Conservation (phyloP, 2,888 invertebrate species). For the Perizoma affinitatum region DNA sequence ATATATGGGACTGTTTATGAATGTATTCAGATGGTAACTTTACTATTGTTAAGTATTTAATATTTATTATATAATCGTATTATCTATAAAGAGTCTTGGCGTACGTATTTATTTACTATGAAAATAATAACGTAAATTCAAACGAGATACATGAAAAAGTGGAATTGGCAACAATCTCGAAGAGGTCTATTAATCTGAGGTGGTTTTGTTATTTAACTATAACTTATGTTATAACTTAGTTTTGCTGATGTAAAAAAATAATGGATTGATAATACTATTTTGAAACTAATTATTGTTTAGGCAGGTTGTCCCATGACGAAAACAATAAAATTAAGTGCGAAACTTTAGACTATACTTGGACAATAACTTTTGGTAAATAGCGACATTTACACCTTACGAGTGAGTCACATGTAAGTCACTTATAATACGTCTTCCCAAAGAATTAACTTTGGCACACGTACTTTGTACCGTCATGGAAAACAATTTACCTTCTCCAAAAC, state of each 20-base stretch:
- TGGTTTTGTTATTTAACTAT: conserved; percentile 41
- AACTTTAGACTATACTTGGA: conserved; percentile 80
- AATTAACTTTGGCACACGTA: conserved; percentile 59
- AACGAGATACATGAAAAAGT: conserved; percentile 30
- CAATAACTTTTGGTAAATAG: conserved; percentile 66
- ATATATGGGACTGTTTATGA: conserved; percentile 58
- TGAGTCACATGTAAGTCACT: conserved; percentile 27
- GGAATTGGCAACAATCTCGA: conserved; percentile 30
- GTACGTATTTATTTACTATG: conserved; percentile 58
- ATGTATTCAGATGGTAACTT: conserved; percentile 65
- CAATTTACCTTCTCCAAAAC: conserved; percentile 42
- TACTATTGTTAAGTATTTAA: conserved; percentile 76
- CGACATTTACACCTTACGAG: too few relatives aligned
- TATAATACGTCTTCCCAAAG: conserved; percentile 68
- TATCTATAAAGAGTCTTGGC: conserved; percentile 63
- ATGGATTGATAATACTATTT: not conserved
- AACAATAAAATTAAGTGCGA: conserved; percentile 50
- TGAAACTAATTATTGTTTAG: conserved; percentile 33
- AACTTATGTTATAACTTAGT: conserved; percentile 1
- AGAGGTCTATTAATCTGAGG: conserved; percentile 38
- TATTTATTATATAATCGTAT: conserved; percentile 55
- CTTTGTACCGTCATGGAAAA: conserved; percentile 44
- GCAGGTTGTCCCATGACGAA: conserved; percentile 43
- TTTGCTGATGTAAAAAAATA: conserved; percentile 8
- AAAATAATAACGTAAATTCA: conserved; percentile 56